Evolutionary conservation across 2,797 vertebrate genomes (phyloP).

Genomic region (Lepidocolaptes lacrymiger): DNA sequence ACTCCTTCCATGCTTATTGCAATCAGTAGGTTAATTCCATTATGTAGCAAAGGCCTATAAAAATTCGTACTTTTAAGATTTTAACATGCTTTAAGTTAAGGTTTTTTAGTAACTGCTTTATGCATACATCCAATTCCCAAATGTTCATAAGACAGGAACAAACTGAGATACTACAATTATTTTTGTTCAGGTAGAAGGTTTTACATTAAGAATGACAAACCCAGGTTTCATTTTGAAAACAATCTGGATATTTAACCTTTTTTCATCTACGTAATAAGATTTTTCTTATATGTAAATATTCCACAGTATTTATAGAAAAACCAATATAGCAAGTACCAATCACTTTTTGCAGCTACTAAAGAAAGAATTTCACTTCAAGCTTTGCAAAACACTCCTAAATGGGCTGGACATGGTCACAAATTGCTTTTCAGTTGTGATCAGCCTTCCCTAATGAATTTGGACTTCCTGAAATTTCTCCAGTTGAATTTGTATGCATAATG

Average conservation of each 20-base stretch:
- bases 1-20: background rate
- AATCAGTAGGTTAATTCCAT: background rate
- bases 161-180: background rate
- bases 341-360: background rate
- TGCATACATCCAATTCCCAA: background rate
- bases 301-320: background rate
- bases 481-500: conserved; percentile 54
- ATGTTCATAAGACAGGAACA: background rate
- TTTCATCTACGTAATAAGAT: background rate
- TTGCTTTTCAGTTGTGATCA: conserved; percentile 70
- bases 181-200: background rate
- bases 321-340: background rate
- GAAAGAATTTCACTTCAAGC: conserved; percentile 23
- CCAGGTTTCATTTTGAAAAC: background rate
- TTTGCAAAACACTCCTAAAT: conserved; percentile 42
- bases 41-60: background rate
- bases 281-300: background rate
- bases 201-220: background rate
- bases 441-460: conserved; percentile 30
- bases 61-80: background rate
- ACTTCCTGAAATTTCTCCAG: conserved; percentile 58
- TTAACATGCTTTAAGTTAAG: background rate
- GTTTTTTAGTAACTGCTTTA: background rate
- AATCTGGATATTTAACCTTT: background rate
- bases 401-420: conserved; percentile 59